Percentiles rank a stretch among this genome's conserved stretches.
phyloP scores from a whole-genome alignment of 2,888 invertebrate genomes.

The Protula sp. region DNA sequence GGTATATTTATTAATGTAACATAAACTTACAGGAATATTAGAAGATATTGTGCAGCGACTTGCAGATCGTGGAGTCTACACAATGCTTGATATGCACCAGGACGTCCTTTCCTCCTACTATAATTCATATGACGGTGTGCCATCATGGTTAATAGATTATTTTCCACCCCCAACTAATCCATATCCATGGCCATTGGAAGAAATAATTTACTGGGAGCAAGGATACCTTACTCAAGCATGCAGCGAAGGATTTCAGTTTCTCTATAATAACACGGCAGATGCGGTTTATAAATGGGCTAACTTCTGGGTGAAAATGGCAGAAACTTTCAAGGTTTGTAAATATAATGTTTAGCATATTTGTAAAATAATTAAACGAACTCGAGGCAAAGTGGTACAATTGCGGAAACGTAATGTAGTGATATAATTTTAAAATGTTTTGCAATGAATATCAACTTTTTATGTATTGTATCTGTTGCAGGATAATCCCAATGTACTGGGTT shows the following conservation, averaged over 20 bases:
- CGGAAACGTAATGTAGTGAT: no score
- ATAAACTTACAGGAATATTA: no score
- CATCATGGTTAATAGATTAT: conserved; percentile 28
- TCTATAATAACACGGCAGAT: conserved; percentile 28
- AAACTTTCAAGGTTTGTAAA: conserved; percentile 14
- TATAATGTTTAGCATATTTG: no score
- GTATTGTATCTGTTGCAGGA: background rate
- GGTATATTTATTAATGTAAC: no score
- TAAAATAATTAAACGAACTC: no score
- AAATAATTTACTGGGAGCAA: conserved; percentile 15
- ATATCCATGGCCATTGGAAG: conserved; percentile 30
- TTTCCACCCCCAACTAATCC: conserved; percentile 26
- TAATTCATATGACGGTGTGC: conserved; percentile 30
- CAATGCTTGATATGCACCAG: conserved; percentile 34
- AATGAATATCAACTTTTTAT: no score
- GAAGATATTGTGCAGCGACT: conserved; percentile 17
- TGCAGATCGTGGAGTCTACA: conserved; percentile 27
- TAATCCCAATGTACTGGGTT: conserved; percentile 26
- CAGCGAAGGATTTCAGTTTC: conserved; percentile 28
- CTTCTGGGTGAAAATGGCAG: conserved; percentile 30
- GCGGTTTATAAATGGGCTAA: conserved; percentile 22
- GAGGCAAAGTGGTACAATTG: no score
- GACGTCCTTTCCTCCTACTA: conserved; percentile 22
- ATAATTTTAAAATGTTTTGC: no score
- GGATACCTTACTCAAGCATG: conserved; percentile 31